Percentiles rank a stretch among this genome's conserved stretches.
Evolutionary conservation across 1,140 invertebrate genomes (phyloP).

Genomic region (Euglossa dilemma): DNA sequence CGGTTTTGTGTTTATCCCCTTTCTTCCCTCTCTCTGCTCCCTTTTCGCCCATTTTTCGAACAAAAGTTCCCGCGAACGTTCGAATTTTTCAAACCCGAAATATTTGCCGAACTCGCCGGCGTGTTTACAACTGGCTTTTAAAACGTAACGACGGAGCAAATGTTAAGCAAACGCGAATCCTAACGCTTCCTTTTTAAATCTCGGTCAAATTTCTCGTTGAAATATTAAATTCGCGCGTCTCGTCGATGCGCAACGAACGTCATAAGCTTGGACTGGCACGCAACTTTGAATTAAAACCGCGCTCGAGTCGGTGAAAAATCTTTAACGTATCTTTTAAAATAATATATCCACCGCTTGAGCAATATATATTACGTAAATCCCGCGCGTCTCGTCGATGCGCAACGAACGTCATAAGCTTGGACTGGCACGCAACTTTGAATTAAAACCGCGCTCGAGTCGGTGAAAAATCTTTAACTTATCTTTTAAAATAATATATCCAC

Average conservation of each 20-base stretch:
- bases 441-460: too few relatives aligned
- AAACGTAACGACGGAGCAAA: constrained; percentile 38
- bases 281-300: too few relatives aligned
- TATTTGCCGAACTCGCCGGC: constrained; percentile 21
- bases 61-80: neutral
- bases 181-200: constrained; percentile 41
- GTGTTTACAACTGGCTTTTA: constrained; percentile 1
- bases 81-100: constrained; percentile 14
- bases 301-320: too few relatives aligned
- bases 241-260: neutral
- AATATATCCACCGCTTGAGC: too few relatives aligned
- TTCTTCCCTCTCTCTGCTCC: neutral
- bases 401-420: neutral
- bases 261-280: too few relatives aligned
- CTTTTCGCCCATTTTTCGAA: neutral
- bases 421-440: too few relatives aligned
- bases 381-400: constrained; percentile 19
- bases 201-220: constrained; percentile 27
- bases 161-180: constrained; percentile 29
- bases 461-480: too few relatives aligned
- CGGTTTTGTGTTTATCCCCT: neutral
- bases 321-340: too few relatives aligned
- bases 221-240: constrained; percentile 45
- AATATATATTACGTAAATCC: too few relatives aligned
- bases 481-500: too few relatives aligned